Evolutionary conservation across 2,888 invertebrate genomes (phyloP).

Genomic region (Idaea aversata): DNA sequence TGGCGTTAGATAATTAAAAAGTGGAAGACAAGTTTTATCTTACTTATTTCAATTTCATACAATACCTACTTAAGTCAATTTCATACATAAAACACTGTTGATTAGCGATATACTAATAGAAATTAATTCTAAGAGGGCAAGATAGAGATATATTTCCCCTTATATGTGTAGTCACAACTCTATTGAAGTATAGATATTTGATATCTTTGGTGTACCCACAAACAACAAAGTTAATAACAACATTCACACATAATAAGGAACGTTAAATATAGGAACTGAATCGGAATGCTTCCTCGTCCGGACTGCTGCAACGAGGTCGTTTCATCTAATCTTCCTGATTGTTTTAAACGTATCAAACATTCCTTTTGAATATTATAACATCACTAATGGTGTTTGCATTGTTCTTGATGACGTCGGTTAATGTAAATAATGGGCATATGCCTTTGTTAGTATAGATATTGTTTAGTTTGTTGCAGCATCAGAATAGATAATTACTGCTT

Average conservation of each 20-base stretch:
- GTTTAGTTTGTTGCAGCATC: too few relatives aligned
- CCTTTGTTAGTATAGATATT: too few relatives aligned
- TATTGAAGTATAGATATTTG: background rate
- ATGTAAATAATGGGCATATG: background rate
- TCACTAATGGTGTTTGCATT: constrained; percentile 8
- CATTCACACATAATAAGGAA: constrained; percentile 30
- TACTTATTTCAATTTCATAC: too few relatives aligned
- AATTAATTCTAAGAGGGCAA: too few relatives aligned
- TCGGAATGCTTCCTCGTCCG: constrained; percentile 52
- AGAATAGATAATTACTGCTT: too few relatives aligned
- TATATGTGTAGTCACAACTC: background rate
- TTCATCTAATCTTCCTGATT: constrained; percentile 44
- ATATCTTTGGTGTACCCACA: constrained; percentile 2
- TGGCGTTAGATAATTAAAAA: too few relatives aligned
- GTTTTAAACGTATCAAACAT: constrained; percentile 28
- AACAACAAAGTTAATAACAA: background rate
- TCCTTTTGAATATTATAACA: constrained; percentile 31
- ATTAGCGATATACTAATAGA: too few relatives aligned
- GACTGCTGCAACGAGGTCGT: constrained; percentile 47
- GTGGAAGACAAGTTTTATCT: too few relatives aligned
- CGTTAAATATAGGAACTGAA: constrained; percentile 48
- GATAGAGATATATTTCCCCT: too few relatives aligned
- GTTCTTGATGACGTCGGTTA: background rate
- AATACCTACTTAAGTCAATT: too few relatives aligned
- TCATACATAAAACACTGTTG: too few relatives aligned